Evolutionary conservation across 2,888 invertebrate species (phyloP).

Genomic region (Agrochola macilenta): DNA sequence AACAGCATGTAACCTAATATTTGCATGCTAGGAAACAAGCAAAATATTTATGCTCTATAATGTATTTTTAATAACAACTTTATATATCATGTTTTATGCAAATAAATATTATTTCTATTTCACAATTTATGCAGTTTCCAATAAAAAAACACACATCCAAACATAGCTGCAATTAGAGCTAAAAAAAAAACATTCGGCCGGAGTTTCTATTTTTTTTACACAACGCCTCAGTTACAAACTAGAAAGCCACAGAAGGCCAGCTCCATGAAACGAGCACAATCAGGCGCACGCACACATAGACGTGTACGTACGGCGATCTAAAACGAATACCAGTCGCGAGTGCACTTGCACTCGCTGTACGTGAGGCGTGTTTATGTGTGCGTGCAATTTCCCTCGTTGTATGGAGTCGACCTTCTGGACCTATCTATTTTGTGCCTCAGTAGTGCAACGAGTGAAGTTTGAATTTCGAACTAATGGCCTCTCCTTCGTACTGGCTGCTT

Average conservation of each 20-base stretch:
- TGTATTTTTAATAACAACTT: no score
- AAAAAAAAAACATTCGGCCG: neutral
- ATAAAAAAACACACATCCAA: neutral
- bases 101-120: no score
- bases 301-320: neutral
- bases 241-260: neutral
- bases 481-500: constrained; percentile 8
- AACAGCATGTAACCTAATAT: no score
- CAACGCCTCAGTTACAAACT: neutral
- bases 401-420: neutral
- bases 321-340: neutral
- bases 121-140: neutral
- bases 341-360: neutral
- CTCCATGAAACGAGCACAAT: neutral
- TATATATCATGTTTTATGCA: no score
- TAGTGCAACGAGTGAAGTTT: constrained; percentile 12
- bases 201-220: neutral
- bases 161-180: neutral
- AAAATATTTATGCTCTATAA: no score
- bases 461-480: constrained; percentile 22
- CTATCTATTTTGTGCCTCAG: neutral
- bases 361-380: neutral
- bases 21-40: no score
- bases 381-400: no score
- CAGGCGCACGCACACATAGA: neutral